A percentile compares a stretch with the other conserved stretches of the same genome.
phyloP scores from a whole-genome alignment of 2,888 invertebrate species.

The Chymomyza fuscimana region DNA sequence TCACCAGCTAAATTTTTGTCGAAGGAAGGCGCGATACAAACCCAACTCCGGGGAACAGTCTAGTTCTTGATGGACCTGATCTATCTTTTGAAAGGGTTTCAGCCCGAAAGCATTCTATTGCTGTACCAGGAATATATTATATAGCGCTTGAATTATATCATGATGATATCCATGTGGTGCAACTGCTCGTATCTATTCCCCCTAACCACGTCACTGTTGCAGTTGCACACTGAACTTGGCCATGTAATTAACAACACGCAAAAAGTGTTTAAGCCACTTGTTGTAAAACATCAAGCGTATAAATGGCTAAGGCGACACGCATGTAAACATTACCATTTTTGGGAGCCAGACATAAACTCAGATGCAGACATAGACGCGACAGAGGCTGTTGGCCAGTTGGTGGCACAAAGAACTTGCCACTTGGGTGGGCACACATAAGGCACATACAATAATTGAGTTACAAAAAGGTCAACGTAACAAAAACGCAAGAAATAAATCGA shows the following conservation, averaged over 20 bases:
- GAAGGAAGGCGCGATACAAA: too few relatives aligned
- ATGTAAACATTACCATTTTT: constrained; percentile 73
- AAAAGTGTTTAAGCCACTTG: constrained; percentile 62
- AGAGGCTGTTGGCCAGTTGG: constrained; percentile 11
- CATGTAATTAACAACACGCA: constrained; percentile 75
- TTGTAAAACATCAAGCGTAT: constrained; percentile 40
- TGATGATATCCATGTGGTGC: too few relatives aligned
- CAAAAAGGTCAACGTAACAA: constrained; percentile 64
- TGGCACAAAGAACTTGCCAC: constrained; percentile 8
- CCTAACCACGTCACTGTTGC: neutral
- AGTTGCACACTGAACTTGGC: constrained; percentile 13
- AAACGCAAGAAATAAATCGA: neutral
- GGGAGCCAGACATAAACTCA: constrained; percentile 57
- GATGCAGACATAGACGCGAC: constrained; percentile 12
- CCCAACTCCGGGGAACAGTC: too few relatives aligned
- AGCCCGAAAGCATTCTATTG: too few relatives aligned
- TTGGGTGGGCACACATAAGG: constrained; percentile 54
- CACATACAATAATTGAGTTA: constrained; percentile 64
- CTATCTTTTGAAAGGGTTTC: too few relatives aligned
- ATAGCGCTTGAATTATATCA: too few relatives aligned
- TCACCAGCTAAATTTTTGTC: too few relatives aligned
- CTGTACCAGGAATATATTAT: too few relatives aligned
- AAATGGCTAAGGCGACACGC: constrained; percentile 67
- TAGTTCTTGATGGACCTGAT: too few relatives aligned
- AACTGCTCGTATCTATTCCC: too few relatives aligned